phyloP scores from a whole-genome alignment of 2,797 vertebrate species.

The Coregonus sp. region DNA sequence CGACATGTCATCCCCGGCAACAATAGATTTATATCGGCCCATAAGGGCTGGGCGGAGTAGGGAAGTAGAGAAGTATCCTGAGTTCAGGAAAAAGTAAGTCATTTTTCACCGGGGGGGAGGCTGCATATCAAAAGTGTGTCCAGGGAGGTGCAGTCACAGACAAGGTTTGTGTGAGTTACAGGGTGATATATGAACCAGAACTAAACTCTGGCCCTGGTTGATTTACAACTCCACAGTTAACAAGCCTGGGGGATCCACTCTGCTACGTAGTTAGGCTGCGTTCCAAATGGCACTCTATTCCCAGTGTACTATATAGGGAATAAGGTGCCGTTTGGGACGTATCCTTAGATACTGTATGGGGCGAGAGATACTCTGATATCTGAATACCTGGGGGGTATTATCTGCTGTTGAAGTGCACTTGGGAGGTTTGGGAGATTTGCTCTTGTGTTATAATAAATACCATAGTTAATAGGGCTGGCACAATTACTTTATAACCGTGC shows the following conservation, averaged over 20 bases:
- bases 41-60: conserved; percentile 63
- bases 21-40: conserved; percentile 84
- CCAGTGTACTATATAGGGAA: too few species aligned
- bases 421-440: not conserved
- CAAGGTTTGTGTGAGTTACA: conserved; percentile 71
- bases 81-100: conserved; percentile 71
- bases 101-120: conserved; percentile 68
- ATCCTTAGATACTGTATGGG: not conserved
- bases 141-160: conserved; percentile 22
- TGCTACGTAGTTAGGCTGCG: not conserved
- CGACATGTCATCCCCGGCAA: conserved; percentile 73
- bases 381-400: conserved; percentile 34
- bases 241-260: conserved; percentile 15
- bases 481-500: too few species aligned
- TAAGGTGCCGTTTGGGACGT: too few species aligned
- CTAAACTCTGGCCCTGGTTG: conserved; percentile 30
- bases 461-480: not conserved
- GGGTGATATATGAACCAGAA: conserved; percentile 59
- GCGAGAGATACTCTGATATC: not conserved
- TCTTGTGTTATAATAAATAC: not conserved
- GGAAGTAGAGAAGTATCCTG: conserved; percentile 70
- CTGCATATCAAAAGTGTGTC: conserved; percentile 28
- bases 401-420: not conserved
- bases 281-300: not conserved
- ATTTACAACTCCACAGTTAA: conserved; percentile 41